A percentile compares a stretch with the other conserved stretches of the same genome.
Conservation (phyloP, 2,113 vertebrate genomes). For the Ranitomeya variabilis region DNA sequence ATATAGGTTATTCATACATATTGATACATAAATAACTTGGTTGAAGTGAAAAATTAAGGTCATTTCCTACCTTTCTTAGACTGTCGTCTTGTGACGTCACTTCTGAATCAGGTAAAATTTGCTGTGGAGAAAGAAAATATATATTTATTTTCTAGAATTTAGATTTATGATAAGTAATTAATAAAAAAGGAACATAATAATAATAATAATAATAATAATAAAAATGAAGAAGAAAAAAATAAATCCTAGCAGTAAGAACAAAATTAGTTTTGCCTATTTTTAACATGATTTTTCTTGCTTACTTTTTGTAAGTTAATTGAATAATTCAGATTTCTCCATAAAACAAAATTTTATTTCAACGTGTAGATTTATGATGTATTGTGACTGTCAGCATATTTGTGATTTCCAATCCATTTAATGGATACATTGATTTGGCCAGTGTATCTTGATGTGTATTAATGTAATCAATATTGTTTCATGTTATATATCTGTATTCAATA, state of each 20-base stretch:
- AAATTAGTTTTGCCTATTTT: neutral
- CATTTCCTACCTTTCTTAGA: slow-evolving; percentile 87
- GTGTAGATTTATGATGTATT: neutral
- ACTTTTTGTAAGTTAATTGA: too few species aligned
- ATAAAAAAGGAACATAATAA: neutral
- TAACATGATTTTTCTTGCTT: too few species aligned
- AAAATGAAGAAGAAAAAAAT: too few species aligned
- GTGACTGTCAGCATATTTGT: neutral
- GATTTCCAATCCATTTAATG: slow-evolving; percentile 39
- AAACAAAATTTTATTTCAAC: neutral
- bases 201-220: neutral
- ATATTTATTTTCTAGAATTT: neutral
- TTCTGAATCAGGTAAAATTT: slow-evolving; percentile 88
- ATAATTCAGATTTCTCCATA: neutral
- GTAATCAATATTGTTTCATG: neutral
- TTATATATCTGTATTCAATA: slow-evolving; percentile 28
- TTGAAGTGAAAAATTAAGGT: neutral
- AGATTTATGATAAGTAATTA: neutral
- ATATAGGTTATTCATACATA: too few species aligned
- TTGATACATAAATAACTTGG: neutral
- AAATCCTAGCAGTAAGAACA: neutral
- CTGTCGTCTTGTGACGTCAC: slow-evolving; percentile 83
- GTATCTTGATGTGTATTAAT: neutral
- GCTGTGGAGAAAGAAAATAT: slow-evolving; percentile 67
- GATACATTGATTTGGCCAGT: neutral